Evolutionary conservation across 2,113 vertebrate species (phyloP).

Genomic region (Neotragus pygmaeus): DNA sequence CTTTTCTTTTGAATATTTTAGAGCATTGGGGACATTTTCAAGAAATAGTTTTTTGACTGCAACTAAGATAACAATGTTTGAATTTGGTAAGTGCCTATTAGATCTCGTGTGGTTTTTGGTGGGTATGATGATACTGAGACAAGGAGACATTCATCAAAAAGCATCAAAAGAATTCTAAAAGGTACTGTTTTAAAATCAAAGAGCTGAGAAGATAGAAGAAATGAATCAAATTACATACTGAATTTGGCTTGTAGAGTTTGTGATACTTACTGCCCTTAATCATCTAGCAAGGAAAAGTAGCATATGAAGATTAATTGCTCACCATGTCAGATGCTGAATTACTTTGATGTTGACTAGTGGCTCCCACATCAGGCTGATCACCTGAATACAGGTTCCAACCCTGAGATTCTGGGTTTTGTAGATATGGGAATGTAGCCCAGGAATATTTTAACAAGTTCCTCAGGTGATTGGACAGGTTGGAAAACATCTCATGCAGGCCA

Average conservation of each 20-base stretch:
- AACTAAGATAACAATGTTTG: neutral
- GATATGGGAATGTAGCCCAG: neutral
- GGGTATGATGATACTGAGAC: neutral
- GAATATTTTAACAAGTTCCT: neutral
- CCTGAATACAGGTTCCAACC: neutral
- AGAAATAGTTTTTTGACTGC: neutral
- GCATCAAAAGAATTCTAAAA: neutral
- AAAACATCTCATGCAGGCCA: neutral
- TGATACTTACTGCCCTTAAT: neutral
- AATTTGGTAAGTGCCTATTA: neutral
- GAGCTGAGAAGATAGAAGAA: neutral
- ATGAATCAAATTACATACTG: neutral
- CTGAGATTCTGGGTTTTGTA: neutral
- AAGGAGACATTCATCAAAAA: neutral
- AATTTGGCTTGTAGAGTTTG: neutral
- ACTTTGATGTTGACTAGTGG: neutral
- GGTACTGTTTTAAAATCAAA: neutral
- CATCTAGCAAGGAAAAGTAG: neutral
- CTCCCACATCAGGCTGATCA: neutral
- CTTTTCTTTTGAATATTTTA: slow-evolving; percentile 19
- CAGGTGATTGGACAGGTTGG: neutral
- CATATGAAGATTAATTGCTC: neutral
- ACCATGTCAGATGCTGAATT: neutral
- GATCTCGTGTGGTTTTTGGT: neutral
- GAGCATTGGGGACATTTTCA: neutral